Conservation (phyloP, 2,797 vertebrate species). For the Periophthalmus magnuspinnatus region DNA sequence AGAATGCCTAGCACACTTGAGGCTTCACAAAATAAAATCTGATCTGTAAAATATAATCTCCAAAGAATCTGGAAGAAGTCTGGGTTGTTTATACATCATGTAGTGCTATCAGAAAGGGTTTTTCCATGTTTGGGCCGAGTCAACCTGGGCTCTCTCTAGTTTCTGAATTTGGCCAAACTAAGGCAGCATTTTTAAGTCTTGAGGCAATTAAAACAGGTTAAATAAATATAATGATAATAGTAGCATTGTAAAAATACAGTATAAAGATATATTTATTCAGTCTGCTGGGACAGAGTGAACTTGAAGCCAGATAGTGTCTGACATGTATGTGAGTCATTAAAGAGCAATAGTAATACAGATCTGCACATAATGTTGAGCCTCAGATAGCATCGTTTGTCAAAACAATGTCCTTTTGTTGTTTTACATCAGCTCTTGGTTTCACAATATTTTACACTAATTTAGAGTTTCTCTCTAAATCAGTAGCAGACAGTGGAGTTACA, state of each 20-base stretch:
- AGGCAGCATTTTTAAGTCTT: conserved; percentile 56
- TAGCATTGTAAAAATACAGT: conserved; percentile 18
- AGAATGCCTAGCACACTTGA: background rate
- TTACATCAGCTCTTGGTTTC: conserved; percentile 10
- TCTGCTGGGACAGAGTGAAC: conserved; percentile 19
- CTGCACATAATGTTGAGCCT: background rate
- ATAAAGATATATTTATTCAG: conserved; percentile 9
- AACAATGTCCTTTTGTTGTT: background rate
- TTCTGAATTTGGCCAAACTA: conserved; percentile 55
- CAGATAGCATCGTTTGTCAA: conserved; percentile 10
- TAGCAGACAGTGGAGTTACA: conserved; percentile 19
- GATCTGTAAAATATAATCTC: conserved; percentile 12
- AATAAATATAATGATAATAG: conserved; percentile 48
- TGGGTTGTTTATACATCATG: conserved; percentile 55
- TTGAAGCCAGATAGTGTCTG: background rate
- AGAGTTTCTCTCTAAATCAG: conserved; percentile 20
- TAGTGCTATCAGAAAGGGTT: conserved; percentile 37
- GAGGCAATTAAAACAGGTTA: conserved; percentile 58
- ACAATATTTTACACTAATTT: conserved; percentile 9
- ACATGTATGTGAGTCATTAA: background rate
- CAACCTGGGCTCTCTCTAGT: conserved; percentile 45
- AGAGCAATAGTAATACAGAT: background rate
- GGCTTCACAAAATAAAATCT: conserved; percentile 1
- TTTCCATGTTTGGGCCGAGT: conserved; percentile 76
- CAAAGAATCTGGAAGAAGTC: conserved; percentile 59